Evolutionary conservation across 64 coral and sea anemone species (phyloP), one percentile per base, ranked within the genome.

Genomic region (Pocillopora verrucosa): DNA sequence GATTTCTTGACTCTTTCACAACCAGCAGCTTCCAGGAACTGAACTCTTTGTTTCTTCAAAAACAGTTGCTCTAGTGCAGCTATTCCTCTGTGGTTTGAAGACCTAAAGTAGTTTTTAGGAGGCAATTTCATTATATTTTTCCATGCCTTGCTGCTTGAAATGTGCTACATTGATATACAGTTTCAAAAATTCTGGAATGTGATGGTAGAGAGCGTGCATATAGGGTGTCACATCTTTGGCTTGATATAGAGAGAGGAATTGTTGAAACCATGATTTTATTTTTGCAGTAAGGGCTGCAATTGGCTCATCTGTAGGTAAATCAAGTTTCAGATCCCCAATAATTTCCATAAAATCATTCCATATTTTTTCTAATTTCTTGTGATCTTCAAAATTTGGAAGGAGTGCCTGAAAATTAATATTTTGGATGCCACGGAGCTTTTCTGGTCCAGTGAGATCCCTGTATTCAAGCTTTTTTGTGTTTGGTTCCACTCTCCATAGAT

Each of bases 1-100:
- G 75, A 41, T 64, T 69, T 34, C 58, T 87, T 92, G 34, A 87
- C 26, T 65, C 91, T 87, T 76, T 87, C 90, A 35, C 30, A 92
- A 14, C 84, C 84, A 59, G 61, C 67, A 58, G n/a, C 65, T 79
- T 73, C 83, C 60, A 87, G 61, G 58, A 87, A 38, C 17, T 74
- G 63, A 35, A 74, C 41, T 72, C 75, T n/a, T n/a, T 92, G 2
- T 92, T 62, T 58, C 87, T 92, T 61, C 80, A 77, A 3, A 92
- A 67, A 34, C 76, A 79, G 82, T 15, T n/a, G n/a, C n/a, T n/a
- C n/a, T n/a, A n/a, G n/a, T 92, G 68, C 89, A 82, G 89, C 26
- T 74, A 90, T 38, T 75, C 89, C 89, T 61, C 80, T 90, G 63
- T 89, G 88, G 19, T n/a, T 81, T 15, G 77, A 81, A 25, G 88